A percentile compares a stretch with the other conserved stretches of the same genome.
These are phyloP conservation scores for Cinclus cinclus DNA, from an alignment of 2,113 vertebrate genomes.

Conservation along the genomic window DNA sequence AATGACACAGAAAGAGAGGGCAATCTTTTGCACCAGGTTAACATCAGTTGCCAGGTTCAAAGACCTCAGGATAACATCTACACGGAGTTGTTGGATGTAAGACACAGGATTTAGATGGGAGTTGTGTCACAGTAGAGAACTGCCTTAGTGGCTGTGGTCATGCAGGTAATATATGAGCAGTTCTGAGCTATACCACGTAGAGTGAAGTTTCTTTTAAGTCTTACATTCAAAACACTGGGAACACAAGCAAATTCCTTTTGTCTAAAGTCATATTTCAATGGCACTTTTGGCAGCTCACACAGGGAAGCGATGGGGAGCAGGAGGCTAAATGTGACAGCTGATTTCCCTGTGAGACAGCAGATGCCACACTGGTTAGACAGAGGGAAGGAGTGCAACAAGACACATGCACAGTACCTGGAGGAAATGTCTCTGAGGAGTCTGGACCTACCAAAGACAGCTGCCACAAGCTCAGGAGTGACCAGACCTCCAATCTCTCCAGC, in stretches of 20 bases:
- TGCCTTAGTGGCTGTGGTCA: neutral
- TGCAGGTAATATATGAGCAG: neutral
- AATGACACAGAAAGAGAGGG: neutral
- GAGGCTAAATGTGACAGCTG: neutral
- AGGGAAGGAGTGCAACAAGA: neutral
- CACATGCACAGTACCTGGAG: accelerated
- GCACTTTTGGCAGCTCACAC: neutral
- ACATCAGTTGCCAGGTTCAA: neutral
- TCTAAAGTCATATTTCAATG: neutral
- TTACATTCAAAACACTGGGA: neutral
- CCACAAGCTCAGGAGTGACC: neutral
- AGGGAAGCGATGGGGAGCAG: neutral
- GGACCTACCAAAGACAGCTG: neutral
- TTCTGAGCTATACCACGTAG: neutral
- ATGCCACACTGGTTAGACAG: neutral
- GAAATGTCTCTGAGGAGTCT: neutral
- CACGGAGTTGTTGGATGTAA: accelerated
- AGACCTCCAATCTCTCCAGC: neutral
- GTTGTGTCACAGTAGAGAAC: neutral
- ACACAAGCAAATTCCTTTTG: neutral
- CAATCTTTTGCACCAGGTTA: neutral
- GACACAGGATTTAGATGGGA: neutral
- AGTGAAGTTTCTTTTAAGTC: neutral
- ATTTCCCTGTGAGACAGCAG: neutral
- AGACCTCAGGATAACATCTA: neutral